Evolutionary conservation across 2,888 invertebrate genomes (phyloP), one percentile per base, ranked within the genome.

Genomic region (Laothoe populi): DNA sequence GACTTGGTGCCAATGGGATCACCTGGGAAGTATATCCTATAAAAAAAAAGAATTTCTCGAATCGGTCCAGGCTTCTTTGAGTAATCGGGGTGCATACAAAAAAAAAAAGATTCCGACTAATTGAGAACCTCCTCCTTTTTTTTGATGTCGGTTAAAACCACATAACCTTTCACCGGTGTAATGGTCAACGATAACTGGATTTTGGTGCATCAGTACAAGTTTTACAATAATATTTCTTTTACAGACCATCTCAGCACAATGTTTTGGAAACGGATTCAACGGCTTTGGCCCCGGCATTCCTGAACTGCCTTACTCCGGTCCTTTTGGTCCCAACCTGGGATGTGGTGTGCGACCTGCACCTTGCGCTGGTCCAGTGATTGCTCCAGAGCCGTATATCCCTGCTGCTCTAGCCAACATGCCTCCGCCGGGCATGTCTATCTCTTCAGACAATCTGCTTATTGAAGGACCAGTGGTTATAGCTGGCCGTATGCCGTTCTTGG

Each of bases 391-490:
- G 8, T 21, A 38, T 24, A 35, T 35, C 19, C 31, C 63, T 3
- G 42, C 40, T 0, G 49, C 31, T 19, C 31, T 61, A 3, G 42
- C 40, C 0, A 58, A 58, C 21, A 46, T 62, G 46, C 71, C 13
- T 72, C 77, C 5, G 68, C 64, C 57, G 26, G 76, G 77, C 16
- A 66, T 78, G 13, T 68, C 71, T 1, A 68, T 78, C 2, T 24
- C 70, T 0, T 73, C 77, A 31, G 79, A 78, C 24, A 75, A 77
- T 60, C 38, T 70, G 19, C 66, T 69, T 0, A 76, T 77, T 19
- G 74, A 75, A 44, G 79, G 79, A 0, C 64, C 69, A 1, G 23
- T 79, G 13, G 57, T 60, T 2, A 71, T 77, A 0, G 66, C 64
- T 0, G 78, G 77, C 16, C 66, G 73, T 49, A 57, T 75, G 53